Percentiles rank a stretch among this genome's conserved stretches.
Conservation (phyloP, 2,113 vertebrate genomes). For the Carassius carassius region DNA sequence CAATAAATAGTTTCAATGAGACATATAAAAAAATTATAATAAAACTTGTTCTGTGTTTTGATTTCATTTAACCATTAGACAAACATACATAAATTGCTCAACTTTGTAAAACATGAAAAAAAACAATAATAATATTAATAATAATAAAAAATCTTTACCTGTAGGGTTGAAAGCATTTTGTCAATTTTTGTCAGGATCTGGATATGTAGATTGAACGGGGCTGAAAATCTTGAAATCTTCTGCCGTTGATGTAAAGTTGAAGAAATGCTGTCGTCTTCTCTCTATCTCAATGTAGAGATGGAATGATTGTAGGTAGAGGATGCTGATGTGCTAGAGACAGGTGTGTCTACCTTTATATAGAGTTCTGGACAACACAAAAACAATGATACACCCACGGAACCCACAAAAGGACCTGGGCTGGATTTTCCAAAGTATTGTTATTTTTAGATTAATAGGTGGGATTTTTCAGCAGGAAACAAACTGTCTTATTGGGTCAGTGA, state of each 20-base stretch:
- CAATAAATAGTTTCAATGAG: neutral
- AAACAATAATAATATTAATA: no score
- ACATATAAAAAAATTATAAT: neutral
- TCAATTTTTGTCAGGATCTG: slow-evolving; percentile 14
- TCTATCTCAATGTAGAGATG: slow-evolving; percentile 1
- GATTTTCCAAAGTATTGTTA: slow-evolving; percentile 30
- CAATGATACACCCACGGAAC: slow-evolving; percentile 23
- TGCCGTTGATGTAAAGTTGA: neutral
- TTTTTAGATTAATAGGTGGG: slow-evolving; percentile 46
- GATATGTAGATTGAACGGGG: slow-evolving; percentile 1
- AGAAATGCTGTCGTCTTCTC: neutral
- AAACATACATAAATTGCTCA: neutral
- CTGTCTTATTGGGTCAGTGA: slow-evolving; percentile 33
- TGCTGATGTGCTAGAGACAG: slow-evolving; percentile 51
- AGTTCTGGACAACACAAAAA: neutral
- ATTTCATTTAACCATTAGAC: neutral
- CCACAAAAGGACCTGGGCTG: neutral
- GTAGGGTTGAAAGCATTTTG: slow-evolving; percentile 68
- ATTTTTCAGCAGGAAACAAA: slow-evolving; percentile 57
- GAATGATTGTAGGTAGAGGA: slow-evolving; percentile 22
- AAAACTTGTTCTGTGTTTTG: neutral
- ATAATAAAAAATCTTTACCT: slow-evolving; percentile 66
- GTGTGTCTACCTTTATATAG: slow-evolving; percentile 65
- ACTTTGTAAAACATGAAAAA: neutral
- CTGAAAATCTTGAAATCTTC: neutral